Evolutionary conservation across 53 echinoderm and acorn worm species (phyloP), one percentile per base, ranked within the genome.

Genomic region (Temnopleurus reevesii): DNA sequence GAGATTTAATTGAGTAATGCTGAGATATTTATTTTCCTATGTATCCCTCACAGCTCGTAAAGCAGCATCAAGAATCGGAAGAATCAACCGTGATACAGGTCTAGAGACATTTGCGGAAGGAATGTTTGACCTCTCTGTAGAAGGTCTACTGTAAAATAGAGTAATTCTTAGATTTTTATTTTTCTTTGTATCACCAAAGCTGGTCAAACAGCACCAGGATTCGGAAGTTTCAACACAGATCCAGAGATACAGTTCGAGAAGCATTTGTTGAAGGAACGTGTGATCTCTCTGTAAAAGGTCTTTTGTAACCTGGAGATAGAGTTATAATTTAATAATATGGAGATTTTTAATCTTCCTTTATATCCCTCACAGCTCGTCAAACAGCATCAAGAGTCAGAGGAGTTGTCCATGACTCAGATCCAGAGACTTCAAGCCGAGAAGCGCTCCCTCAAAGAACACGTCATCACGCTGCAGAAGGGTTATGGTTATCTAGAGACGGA

Each of bases 361-460:
- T n/a, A n/a, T n/a, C n/a, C n/a, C n/a, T n/a, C n/a, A n/a, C n/a
- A n/a, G n/a, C n/a, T n/a, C n/a, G n/a, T n/a, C n/a, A n/a, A n/a
- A n/a, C n/a, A n/a, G n/a, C 91, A 94, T 21, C 97, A 95, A 77
- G 92, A 92, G 18, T 88, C 97, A 9, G 95, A 97, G 81, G 97
- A 95, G 55, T 77, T 46, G 3, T 86, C 89, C 47, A 65, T 97
- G 79, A 45, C 71, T 1, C 92, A 93, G 54, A 66, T 97, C 56
- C 93, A 95, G 45, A 89, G 92, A 29, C 92, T 97, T 4, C 97
- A 97, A 81, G 91, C 89, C 2, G 93, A 97, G 92, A 97, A 97
- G 53, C 95, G 93, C 55, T 91, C 91, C 23, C 87, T 95, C 36
- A 95, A 97, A 88, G 97, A 97, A 65, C 95, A 95, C 53, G 89